phyloP scores from a whole-genome alignment of 2,888 invertebrate species.

The Microplitis deprimator region DNA sequence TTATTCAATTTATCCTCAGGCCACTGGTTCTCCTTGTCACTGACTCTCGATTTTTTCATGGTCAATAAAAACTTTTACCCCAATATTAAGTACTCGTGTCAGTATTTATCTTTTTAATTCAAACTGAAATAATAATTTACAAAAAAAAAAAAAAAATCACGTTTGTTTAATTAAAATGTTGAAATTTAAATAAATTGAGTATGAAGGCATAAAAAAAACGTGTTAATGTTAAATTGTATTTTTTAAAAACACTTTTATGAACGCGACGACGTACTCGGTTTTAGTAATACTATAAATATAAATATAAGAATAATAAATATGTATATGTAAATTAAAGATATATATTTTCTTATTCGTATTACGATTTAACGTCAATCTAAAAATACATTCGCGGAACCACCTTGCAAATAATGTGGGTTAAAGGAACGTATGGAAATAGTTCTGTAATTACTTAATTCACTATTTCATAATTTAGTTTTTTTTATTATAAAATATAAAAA shows the following conservation, averaged over 20 bases:
- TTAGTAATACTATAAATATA: no score
- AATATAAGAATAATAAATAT: not conserved
- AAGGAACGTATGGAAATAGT: conserved; percentile 22
- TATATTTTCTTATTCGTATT: not conserved
- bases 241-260: no score
- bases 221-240: not conserved
- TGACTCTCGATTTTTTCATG: conserved; percentile 45
- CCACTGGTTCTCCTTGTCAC: conserved; percentile 58
- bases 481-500: no score
- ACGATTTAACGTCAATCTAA: conserved; percentile 10
- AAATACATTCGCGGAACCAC: conserved; percentile 33
- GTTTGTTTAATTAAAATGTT: conserved; percentile 1
- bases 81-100: not conserved
- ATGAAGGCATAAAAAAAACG: not conserved
- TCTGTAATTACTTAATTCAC: conserved; percentile 10
- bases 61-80: not conserved
- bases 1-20: conserved; percentile 47
- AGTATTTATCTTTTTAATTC: not conserved
- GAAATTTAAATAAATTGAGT: not conserved
- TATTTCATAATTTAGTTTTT: not conserved
- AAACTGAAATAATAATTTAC: not conserved
- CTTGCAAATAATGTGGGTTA: conserved; percentile 38
- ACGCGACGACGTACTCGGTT: no score
- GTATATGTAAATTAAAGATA: not conserved
- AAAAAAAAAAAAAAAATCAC: not conserved